These are phyloP conservation scores for Etheostoma spectabile DNA, from an alignment of 2,113 vertebrate genomes.

Conservation along the genomic window DNA sequence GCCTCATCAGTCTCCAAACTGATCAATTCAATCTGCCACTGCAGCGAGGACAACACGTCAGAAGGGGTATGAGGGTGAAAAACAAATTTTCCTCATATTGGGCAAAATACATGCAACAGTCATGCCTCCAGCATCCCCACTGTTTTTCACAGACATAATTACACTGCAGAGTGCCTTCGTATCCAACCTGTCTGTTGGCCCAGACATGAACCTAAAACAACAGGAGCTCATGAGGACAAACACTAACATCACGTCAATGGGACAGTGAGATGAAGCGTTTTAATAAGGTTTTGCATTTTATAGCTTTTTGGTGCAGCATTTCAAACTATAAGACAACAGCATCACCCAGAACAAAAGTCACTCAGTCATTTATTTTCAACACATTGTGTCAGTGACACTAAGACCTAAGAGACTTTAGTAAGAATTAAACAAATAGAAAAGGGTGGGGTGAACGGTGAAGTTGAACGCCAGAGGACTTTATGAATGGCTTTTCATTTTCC, in stretches of 20 bases:
- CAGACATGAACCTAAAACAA: slow-evolving; percentile 60
- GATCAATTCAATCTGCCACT: slow-evolving; percentile 32
- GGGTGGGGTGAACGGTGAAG: neutral
- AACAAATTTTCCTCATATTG: neutral
- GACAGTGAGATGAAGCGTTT: slow-evolving; percentile 23
- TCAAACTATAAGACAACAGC: neutral
- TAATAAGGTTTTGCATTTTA: slow-evolving; percentile 18
- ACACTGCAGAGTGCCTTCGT: slow-evolving; percentile 38
- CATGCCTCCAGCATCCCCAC: neutral
- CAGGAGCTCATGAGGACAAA: slow-evolving; percentile 23
- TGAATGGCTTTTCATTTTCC: slow-evolving; percentile 34
- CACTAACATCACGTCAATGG: slow-evolving; percentile 27
- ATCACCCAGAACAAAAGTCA: neutral
- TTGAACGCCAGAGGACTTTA: slow-evolving; percentile 36
- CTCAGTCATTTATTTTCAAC: neutral
- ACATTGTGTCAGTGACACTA: neutral
- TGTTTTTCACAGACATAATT: slow-evolving; percentile 22
- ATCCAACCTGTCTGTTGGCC: slow-evolving; percentile 39
- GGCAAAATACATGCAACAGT: neutral
- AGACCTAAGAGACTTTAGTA: neutral
- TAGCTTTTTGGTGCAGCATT: neutral
- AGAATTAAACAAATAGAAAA: neutral
- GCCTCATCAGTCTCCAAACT: slow-evolving; percentile 45
- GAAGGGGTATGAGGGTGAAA: neutral
- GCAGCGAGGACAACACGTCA: slow-evolving; percentile 16